Conservation (phyloP, 1,140 invertebrate species). For the Agrypnia vestita region DNA sequence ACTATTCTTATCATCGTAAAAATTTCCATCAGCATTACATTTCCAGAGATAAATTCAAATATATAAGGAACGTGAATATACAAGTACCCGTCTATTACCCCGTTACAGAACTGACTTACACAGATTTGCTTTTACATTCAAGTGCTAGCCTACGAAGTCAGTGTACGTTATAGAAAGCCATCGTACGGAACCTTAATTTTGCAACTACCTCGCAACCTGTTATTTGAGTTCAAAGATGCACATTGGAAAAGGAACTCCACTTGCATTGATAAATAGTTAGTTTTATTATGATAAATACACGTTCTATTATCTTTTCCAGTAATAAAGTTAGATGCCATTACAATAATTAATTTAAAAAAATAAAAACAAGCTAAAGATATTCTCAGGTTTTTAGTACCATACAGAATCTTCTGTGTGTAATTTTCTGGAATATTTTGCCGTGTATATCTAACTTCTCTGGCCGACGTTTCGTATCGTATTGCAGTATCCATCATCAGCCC, state of each 20-base stretch:
- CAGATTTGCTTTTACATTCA: constrained; percentile 60
- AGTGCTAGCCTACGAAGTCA: constrained; percentile 52
- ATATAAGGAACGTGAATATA: constrained; percentile 54
- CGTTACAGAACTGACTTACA: constrained; percentile 58
- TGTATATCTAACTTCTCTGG: no score
- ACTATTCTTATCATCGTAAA: no score
- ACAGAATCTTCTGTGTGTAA: no score
- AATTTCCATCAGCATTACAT: background rate
- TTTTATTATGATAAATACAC: no score
- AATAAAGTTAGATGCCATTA: no score
- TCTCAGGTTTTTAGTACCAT: no score
- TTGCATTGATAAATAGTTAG: background rate
- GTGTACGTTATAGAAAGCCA: constrained; percentile 40
- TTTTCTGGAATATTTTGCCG: no score
- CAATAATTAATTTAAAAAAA: no score
- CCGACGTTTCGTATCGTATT: no score
- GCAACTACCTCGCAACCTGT: constrained; percentile 53
- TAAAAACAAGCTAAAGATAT: no score
- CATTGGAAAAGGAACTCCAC: constrained; percentile 8
- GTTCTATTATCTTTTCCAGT: no score
- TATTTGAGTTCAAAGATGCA: constrained; percentile 47
- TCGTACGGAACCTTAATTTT: constrained; percentile 57
- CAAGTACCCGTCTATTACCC: constrained; percentile 57
- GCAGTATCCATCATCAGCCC: no score
- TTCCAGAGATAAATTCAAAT: constrained; percentile 58